These are phyloP conservation scores for Ranitomeya imitator DNA, from an alignment of 2,113 vertebrate genomes.

Conservation along the genomic window DNA sequence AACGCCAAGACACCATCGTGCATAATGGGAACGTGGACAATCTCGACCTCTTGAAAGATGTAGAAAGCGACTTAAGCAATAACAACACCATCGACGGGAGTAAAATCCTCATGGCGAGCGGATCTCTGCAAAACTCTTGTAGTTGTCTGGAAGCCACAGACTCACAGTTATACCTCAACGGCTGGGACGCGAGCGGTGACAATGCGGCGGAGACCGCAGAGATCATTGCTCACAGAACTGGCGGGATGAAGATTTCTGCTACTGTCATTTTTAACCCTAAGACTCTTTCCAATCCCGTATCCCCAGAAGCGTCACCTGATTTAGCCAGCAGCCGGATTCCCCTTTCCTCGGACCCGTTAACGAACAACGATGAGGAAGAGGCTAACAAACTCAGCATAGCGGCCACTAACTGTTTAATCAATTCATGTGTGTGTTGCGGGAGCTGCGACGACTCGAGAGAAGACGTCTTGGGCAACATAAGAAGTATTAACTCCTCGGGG, in stretches of 20 bases:
- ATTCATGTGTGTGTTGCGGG: slow-evolving; percentile 94
- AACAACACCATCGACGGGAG: slow-evolving; percentile 64
- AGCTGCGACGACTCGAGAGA: slow-evolving; percentile 84
- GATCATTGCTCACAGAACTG: slow-evolving; percentile 91
- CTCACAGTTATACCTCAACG: slow-evolving; percentile 73
- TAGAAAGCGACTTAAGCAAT: slow-evolving; percentile 69
- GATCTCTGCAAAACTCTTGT: slow-evolving; percentile 65
- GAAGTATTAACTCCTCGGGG: slow-evolving; percentile 67
- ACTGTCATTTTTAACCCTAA: slow-evolving; percentile 97
- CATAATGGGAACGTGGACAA: slow-evolving; percentile 67
- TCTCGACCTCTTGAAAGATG: slow-evolving; percentile 56
- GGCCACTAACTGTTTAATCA: slow-evolving; percentile 86
- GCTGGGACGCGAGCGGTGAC: slow-evolving; percentile 80
- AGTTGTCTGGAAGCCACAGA: slow-evolving; percentile 72
- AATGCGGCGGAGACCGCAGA: slow-evolving; percentile 80
- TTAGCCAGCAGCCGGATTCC: slow-evolving; percentile 55
- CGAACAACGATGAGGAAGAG: slow-evolving; percentile 63
- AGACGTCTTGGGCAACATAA: slow-evolving; percentile 68
- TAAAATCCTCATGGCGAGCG: slow-evolving; percentile 44
- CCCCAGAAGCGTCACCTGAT: slow-evolving; percentile 60
- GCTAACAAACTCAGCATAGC: slow-evolving; percentile 76
- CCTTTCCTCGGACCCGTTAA: slow-evolving; percentile 59
- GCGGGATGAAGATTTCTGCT: slow-evolving; percentile 96
- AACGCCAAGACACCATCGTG: slow-evolving; percentile 59
- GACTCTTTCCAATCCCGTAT: slow-evolving; percentile 75